phyloP scores from a whole-genome alignment of 2,797 vertebrate species.

The Ptychobarbus kaznakovi region DNA sequence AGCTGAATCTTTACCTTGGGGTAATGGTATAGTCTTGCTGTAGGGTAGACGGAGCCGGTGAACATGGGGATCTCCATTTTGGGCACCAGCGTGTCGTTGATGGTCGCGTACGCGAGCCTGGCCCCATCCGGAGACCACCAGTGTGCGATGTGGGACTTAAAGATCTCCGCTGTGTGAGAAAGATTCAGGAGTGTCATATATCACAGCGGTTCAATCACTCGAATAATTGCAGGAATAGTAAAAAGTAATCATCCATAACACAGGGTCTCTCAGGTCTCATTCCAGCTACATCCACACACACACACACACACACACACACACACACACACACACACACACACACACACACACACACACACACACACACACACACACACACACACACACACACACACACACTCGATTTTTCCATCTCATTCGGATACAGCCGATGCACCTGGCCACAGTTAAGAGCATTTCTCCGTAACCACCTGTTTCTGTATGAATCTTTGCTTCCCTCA shows the following conservation, averaged over 20 bases:
- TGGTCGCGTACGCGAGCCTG: slow-evolving; percentile 90
- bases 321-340: slow-evolving; percentile 31
- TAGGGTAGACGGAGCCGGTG: slow-evolving; percentile 87
- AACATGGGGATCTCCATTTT: slow-evolving; percentile 94
- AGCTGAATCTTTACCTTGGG: slow-evolving; percentile 86
- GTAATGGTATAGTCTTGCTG: slow-evolving; percentile 90
- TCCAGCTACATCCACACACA: slow-evolving; percentile 24
- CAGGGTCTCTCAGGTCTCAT: slow-evolving; percentile 25
- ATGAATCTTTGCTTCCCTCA: slow-evolving; percentile 24
- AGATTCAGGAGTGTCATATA: slow-evolving; percentile 30
- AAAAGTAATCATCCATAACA: slow-evolving; percentile 33
- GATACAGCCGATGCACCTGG: slow-evolving; percentile 30
- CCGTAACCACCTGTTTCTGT: slow-evolving; percentile 42
- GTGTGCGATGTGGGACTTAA: slow-evolving; percentile 93
- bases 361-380: slow-evolving; percentile 31
- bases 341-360: slow-evolving; percentile 31
- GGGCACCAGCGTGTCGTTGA: slow-evolving; percentile 93
- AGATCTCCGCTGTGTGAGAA: slow-evolving; percentile 87
- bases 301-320: slow-evolving; percentile 25
- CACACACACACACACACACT: slow-evolving; percentile 34
- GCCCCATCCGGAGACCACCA: slow-evolving; percentile 98
- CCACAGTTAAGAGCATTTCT: slow-evolving; percentile 12
- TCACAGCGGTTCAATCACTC: slow-evolving; percentile 28
- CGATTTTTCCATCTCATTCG: slow-evolving; percentile 14
- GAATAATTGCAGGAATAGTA: slow-evolving; percentile 41